Conservation (phyloP, 2,113 vertebrate genomes). For the Polypterus bichir region DNA sequence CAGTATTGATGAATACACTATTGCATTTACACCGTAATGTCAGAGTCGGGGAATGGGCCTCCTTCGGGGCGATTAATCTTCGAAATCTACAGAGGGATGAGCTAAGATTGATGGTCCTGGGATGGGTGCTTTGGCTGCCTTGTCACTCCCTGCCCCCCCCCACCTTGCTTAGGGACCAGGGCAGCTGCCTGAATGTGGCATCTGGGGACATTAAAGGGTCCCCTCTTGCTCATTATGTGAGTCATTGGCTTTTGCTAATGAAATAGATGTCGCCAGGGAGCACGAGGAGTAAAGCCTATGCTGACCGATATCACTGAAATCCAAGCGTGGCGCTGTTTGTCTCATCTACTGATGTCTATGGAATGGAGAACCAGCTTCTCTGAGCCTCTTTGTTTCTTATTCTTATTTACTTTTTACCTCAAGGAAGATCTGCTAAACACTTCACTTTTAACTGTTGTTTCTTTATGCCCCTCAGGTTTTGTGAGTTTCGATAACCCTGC, state of each 20-base stretch:
- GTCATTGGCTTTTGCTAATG: slow-evolving; percentile 43
- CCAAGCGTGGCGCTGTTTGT: too few relatives aligned
- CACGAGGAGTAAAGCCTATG: slow-evolving; percentile 15
- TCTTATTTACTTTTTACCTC: too few relatives aligned
- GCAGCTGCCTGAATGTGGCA: background rate
- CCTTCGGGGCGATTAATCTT: slow-evolving; percentile 48
- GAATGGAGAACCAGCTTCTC: too few relatives aligned
- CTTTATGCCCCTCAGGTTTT: slow-evolving; percentile 60
- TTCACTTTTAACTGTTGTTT: background rate
- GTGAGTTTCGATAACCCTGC: slow-evolving; percentile 98
- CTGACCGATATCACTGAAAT: too few relatives aligned
- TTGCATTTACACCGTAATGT: slow-evolving; percentile 54
- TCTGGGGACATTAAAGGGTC: slow-evolving; percentile 22
- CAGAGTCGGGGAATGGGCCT: slow-evolving; percentile 37
- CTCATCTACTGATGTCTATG: too few relatives aligned
- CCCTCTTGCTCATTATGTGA: slow-evolving; percentile 40
- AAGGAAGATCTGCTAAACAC: too few relatives aligned
- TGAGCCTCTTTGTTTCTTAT: too few relatives aligned
- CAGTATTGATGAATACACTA: slow-evolving; percentile 52
- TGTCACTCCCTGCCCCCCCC: too few relatives aligned
- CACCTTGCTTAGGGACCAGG: too few relatives aligned
- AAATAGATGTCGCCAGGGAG: slow-evolving; percentile 34
- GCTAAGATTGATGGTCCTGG: slow-evolving; percentile 31
- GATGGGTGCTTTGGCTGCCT: slow-evolving; percentile 4
- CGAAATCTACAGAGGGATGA: slow-evolving; percentile 30